Evolutionary conservation across 2,113 vertebrate species (phyloP).

Genomic region (rat (Rattus norvegicus)): DNA sequence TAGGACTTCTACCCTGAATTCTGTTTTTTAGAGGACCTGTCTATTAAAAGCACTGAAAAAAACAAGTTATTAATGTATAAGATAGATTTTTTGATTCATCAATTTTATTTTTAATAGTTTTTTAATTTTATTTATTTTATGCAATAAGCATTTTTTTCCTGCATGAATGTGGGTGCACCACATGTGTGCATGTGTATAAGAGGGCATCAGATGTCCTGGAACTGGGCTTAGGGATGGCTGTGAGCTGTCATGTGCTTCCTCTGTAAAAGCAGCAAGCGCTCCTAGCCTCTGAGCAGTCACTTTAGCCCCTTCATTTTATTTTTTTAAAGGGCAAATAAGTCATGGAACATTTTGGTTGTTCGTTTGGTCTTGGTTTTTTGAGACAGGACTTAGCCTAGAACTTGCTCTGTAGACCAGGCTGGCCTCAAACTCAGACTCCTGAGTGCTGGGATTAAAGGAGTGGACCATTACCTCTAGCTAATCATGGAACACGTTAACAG

Average conservation of each 20-base stretch:
- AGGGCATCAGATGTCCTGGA: not conserved
- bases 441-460: not conserved
- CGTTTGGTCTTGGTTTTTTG: not conserved
- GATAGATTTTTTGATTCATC: not conserved
- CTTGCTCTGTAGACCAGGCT: not conserved
- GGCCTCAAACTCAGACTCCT: not conserved
- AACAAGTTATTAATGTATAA: not conserved
- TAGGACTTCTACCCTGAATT: not conserved
- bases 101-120: not conserved
- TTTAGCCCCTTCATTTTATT: not conserved
- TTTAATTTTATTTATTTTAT: not conserved
- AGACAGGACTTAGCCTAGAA: not conserved
- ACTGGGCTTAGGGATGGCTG: not conserved
- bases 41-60: not conserved
- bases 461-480: not conserved
- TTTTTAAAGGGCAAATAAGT: not conserved
- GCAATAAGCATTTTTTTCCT: not conserved
- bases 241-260: not conserved
- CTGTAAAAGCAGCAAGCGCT: not conserved
- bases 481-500: not conserved
- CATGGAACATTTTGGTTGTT: not conserved
- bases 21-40: not conserved
- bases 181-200: not conserved
- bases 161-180: not conserved
- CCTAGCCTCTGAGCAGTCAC: not conserved